phyloP scores from a whole-genome alignment of 2,888 invertebrate species.

The Calameuta idolon region DNA sequence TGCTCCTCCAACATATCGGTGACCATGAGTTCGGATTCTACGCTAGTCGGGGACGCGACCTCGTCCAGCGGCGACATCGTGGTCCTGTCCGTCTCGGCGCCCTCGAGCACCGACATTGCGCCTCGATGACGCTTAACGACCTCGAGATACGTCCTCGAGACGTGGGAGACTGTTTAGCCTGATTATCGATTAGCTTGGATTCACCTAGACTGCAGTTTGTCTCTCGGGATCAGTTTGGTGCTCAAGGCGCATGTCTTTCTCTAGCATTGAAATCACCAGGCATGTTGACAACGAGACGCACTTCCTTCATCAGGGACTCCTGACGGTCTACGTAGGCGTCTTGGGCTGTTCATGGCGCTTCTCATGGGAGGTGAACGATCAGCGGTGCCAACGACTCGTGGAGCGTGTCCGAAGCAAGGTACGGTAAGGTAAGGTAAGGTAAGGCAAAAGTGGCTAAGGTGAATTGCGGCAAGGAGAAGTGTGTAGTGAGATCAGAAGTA shows the following conservation, averaged over 20 bases:
- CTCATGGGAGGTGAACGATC: not conserved
- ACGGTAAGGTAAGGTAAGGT: too few relatives aligned
- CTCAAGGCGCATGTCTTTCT: not conserved
- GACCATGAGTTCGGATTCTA: constrained; percentile 62
- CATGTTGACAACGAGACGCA: not conserved
- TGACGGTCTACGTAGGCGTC: not conserved
- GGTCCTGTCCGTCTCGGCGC: constrained; percentile 51
- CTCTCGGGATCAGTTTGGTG: not conserved
- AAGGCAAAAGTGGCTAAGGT: too few relatives aligned
- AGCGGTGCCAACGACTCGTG: not conserved
- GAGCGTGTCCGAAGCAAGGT: not conserved
- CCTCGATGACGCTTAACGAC: not conserved
- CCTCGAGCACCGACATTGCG: constrained; percentile 19
- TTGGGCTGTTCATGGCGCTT: not conserved
- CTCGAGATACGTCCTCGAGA: not conserved
- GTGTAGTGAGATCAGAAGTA: not conserved
- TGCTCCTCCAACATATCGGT: constrained; percentile 62
- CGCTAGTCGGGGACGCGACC: constrained; percentile 57
- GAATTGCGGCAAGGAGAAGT: not conserved
- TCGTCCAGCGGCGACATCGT: constrained; percentile 64
- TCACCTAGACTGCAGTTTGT: not conserved
- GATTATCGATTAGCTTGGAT: not conserved
- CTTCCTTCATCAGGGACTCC: not conserved
- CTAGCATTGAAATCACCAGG: not conserved
- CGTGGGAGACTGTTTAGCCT: not conserved